Evolutionary conservation across 2,113 vertebrate genomes (phyloP).

Genomic region (Crotalus horridus): DNA sequence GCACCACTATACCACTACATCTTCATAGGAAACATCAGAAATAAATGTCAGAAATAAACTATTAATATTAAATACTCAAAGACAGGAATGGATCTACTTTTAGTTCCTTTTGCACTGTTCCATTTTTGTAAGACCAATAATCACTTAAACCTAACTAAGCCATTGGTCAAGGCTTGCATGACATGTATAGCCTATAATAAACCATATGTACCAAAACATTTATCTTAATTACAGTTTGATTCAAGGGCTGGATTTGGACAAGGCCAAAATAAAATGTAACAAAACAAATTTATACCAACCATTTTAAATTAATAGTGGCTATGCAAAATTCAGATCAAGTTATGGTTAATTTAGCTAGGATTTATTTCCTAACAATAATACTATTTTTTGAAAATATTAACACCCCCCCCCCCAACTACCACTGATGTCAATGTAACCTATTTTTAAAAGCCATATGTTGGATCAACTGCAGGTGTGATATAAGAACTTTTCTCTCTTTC

Average conservation of each 20-base stretch:
- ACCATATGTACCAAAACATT: not conserved
- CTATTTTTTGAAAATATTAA: not conserved
- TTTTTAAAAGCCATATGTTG: not conserved
- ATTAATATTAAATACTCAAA: not conserved
- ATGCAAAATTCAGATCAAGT: not conserved
- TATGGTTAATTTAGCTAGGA: not conserved
- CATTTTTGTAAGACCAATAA: not conserved
- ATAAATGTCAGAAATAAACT: not conserved
- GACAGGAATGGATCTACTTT: not conserved
- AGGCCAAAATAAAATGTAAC: not conserved
- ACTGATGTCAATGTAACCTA: not conserved
- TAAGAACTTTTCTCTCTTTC: not conserved
- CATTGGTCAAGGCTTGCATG: not conserved
- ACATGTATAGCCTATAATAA: not conserved
- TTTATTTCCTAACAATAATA: not conserved
- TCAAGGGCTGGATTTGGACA: not conserved
- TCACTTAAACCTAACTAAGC: not conserved
- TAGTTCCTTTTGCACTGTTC: not conserved
- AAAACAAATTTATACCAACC: not conserved
- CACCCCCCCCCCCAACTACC: not conserved
- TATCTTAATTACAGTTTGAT: not conserved
- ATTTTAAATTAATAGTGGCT: not conserved
- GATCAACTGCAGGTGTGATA: not conserved
- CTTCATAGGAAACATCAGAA: not conserved
- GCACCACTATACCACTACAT: not conserved